A percentile compares a stretch with the other conserved stretches of the same genome.
phyloP scores from a whole-genome alignment of 2,888 invertebrate genomes.

The Choreutis nemorana region DNA sequence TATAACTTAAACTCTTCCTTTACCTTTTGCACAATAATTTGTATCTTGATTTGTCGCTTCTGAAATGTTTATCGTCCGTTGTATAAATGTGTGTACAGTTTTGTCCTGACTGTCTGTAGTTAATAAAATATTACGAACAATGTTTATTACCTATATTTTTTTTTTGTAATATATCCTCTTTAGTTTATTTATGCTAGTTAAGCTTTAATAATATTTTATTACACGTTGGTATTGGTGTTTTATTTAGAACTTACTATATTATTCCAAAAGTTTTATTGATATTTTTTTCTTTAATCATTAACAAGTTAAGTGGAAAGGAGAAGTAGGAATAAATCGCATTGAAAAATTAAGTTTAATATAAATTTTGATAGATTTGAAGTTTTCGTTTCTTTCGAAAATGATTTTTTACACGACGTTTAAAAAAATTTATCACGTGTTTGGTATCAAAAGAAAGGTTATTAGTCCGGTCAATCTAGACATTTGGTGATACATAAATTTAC shows the following conservation, averaged over 20 bases:
- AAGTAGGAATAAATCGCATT: background rate
- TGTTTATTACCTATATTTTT: conserved; percentile 16
- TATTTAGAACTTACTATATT: conserved; percentile 9
- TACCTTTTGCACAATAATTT: no score
- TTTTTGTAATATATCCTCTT: conserved; percentile 22
- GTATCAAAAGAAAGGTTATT: no score
- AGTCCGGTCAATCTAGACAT: no score
- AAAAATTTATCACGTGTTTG: no score
- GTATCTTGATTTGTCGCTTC: no score
- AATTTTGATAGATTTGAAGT: background rate
- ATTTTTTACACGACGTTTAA: no score
- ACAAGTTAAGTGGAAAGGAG: no score
- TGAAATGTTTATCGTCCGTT: conserved; percentile 9
- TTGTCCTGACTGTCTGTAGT: conserved; percentile 10
- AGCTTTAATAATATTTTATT: conserved; percentile 52
- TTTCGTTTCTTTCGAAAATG: no score
- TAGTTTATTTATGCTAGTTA: conserved; percentile 47
- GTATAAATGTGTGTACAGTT: conserved; percentile 8
- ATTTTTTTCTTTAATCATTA: background rate
- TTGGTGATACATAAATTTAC: no score
- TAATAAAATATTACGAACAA: conserved; percentile 18
- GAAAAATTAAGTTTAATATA: background rate
- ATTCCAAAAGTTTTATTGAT: no score
- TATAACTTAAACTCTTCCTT: no score
- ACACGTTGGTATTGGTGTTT: conserved; percentile 32